These are phyloP conservation scores for human (Homo sapiens) DNA, from an alignment of 2,113 vertebrate genomes.

Conservation along the genomic window GRCh38 chrY:6040501-6041000, in stretches of 20 bases:
- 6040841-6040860: neutral
- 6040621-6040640: neutral
- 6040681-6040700: neutral
- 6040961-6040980: neutral
- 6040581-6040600: neutral
- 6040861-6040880: neutral
- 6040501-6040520: neutral
- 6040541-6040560: neutral
- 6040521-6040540: neutral
- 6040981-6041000: neutral
- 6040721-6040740: neutral
- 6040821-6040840: neutral
- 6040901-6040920: neutral
- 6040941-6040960: neutral
- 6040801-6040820: neutral
- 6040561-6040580: neutral
- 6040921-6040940: neutral
- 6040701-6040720: neutral
- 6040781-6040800: neutral
- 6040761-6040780: neutral
- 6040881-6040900: neutral
- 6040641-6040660: neutral
- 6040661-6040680: neutral
- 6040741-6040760: neutral
- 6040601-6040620: neutral